Evolutionary conservation across 2,888 invertebrate species (phyloP), one percentile per base, ranked within the genome.

Genomic region (Uropetala carovei): DNA sequence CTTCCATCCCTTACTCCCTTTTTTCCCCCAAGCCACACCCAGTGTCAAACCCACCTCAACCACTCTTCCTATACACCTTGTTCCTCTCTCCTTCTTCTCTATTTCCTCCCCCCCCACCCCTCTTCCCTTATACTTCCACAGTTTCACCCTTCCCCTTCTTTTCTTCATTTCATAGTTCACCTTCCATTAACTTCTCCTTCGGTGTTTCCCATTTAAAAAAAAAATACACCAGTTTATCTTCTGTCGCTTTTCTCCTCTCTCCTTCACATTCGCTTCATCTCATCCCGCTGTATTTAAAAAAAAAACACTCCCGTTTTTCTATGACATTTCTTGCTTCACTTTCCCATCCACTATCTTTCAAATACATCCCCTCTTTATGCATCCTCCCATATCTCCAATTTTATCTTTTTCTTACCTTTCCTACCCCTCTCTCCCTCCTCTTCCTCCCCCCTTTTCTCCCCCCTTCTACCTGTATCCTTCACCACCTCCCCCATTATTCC

Each of bases 331-430:
- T 11, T 57, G n/a, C 13, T 83, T 57, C 56, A 16, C 18, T 57
- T n/a, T 83, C 16, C 18, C 18, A 43, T 57, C n/a, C 56, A 83
- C 57, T 57, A n/a, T 18, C 56, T 57, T 43, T 43, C 83, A 57
- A 83, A 83, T 57, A 0, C n/a, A n/a, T 82, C 13, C 18, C 83
- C 43, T 83, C 83, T 83, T 83, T 83, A 43, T 83, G 56, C 56
- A 14, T 43, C 83, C n/a, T 56, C 82, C 18, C 83, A 57, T 43
- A n/a, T 57, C n/a, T 43, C 56, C 56, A 83, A 18, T 18, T n/a
- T n/a, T 0, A n/a, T 30, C 57, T 57, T 83, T n/a, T n/a, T n/a
- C n/a, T n/a, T n/a, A n/a, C n/a, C n/a, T n/a, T n/a, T n/a, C n/a
- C n/a, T n/a, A n/a, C n/a, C n/a, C 83, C 64, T 7, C 64, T 13